Evolutionary conservation across 2,797 vertebrate genomes (phyloP), one percentile per base, ranked within the genome.

Genomic region (Acanthopagrus latus): DNA sequence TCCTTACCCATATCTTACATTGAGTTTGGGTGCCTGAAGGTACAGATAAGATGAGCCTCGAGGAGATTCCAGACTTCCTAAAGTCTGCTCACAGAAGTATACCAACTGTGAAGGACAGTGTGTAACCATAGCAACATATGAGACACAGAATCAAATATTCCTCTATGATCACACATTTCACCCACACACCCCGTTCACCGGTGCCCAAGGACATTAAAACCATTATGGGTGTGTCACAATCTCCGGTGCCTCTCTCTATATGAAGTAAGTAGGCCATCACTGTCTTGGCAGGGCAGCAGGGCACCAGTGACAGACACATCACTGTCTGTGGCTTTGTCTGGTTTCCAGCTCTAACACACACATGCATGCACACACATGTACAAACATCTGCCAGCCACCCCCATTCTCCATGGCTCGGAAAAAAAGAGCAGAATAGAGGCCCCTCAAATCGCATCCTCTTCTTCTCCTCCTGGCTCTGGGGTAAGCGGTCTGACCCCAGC

Each of bases 301-400:
- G 72, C 73, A 83, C 58, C 54, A 71, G 65, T 51, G 68, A 63
- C 59, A 80, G 74, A 25, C 3, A 25, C 25, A 25, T 25, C 25
- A 25, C 25, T 25, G 25, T 25, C 25, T 25, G 25, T 25, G 25
- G 25, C 25, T 25, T 25, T 25, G 25, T 25, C 25, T 25, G 25
- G 25, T 25, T 25, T 25, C 25, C 25, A 25, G 25, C 25, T 25
- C 68, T 21, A 67, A 71, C 51, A 71, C 33, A 71, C 71, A 74
- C 33, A 66, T 2, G 51, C 18, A 77, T 5, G 8, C 44, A 62
- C 64, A 79, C 65, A 74, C 60, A 76, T 21, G 21, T 55, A 74
- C 56, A 85, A 85, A 91, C 90, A 90, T 91, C 86, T 89, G 88
- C 56, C 81, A 87, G 76, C 88, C 87, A 85, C 88, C 83, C 29